Percentiles rank a stretch among this genome's conserved stretches.
Conservation (phyloP, 2,113 vertebrate genomes). For the Ageneiosus marmoratus region DNA sequence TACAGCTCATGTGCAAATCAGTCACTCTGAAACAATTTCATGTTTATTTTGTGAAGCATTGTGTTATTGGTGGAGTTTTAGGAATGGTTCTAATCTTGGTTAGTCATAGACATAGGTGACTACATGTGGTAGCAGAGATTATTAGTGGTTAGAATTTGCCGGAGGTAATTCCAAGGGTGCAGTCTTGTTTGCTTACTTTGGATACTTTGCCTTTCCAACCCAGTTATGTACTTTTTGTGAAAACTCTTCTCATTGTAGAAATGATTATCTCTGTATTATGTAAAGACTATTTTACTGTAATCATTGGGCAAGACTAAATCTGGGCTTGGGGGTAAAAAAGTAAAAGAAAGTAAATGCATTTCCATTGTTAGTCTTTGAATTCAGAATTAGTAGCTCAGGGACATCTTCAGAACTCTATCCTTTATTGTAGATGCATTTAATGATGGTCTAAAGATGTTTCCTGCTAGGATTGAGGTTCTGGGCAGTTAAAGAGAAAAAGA, state of each 20-base stretch:
- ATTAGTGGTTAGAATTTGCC: conserved; percentile 42
- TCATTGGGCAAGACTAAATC: neutral
- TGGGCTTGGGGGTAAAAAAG: neutral
- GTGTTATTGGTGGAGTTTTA: conserved; percentile 17
- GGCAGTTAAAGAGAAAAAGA: neutral
- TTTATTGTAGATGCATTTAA: neutral
- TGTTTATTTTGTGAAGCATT: conserved; percentile 38
- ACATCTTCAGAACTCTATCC: neutral
- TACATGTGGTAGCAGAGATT: conserved; percentile 30
- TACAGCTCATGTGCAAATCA: conserved; percentile 23
- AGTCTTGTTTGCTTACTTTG: neutral
- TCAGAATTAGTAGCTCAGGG: neutral
- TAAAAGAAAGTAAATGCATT: too few relatives aligned
- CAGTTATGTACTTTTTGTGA: conserved; percentile 19
- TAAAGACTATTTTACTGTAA: neutral
- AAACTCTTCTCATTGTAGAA: neutral
- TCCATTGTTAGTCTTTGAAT: neutral
- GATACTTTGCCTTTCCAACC: conserved; percentile 21
- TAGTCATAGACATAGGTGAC: conserved; percentile 36
- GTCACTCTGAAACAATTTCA: conserved; percentile 33
- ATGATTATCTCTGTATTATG: neutral
- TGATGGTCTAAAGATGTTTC: neutral
- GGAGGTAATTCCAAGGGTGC: conserved; percentile 37
- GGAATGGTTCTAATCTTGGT: conserved; percentile 43
- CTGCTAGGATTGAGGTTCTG: neutral